phyloP scores from a whole-genome alignment of 2,113 vertebrate genomes.

The Plecotus auritus region DNA sequence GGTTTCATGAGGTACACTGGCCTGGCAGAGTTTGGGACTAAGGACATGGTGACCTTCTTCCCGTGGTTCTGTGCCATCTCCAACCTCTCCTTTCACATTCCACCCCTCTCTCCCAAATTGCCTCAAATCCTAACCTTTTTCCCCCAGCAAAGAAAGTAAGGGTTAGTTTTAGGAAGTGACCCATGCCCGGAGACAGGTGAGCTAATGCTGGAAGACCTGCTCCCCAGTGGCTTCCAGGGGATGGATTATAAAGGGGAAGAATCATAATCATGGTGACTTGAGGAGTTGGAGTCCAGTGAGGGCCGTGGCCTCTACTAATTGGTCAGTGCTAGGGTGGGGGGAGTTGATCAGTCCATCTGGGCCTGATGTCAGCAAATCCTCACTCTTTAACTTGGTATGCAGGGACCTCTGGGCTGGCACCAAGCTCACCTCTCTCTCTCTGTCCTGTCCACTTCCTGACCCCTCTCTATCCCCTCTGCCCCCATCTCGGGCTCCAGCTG shows the following conservation, averaged over 20 bases:
- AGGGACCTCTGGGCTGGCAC: background rate
- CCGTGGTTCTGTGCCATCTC: fast-evolving
- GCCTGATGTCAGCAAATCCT: background rate
- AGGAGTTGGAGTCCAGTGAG: background rate
- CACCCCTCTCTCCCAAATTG: too few species aligned
- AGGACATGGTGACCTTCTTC: background rate
- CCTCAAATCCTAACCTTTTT: background rate
- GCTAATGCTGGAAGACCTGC: background rate
- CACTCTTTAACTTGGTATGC: background rate
- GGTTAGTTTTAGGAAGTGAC: background rate
- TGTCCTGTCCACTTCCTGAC: background rate
- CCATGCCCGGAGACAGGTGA: background rate
- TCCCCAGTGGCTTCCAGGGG: background rate
- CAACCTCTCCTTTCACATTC: background rate
- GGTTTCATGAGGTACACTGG: fast-evolving
- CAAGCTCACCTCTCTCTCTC: background rate
- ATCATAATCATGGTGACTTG: background rate
- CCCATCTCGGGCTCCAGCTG: background rate
- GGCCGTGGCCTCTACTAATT: background rate
- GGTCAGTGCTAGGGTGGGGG: background rate
- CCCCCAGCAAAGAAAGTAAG: background rate
- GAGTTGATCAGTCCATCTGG: background rate
- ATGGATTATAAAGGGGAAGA: too few species aligned
- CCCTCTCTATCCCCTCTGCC: fast-evolving
- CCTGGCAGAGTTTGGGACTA: background rate